These are phyloP conservation scores for Rhadinocentrus ornatus DNA, from an alignment of 2,797 vertebrate genomes.

Conservation along the genomic window DNA sequence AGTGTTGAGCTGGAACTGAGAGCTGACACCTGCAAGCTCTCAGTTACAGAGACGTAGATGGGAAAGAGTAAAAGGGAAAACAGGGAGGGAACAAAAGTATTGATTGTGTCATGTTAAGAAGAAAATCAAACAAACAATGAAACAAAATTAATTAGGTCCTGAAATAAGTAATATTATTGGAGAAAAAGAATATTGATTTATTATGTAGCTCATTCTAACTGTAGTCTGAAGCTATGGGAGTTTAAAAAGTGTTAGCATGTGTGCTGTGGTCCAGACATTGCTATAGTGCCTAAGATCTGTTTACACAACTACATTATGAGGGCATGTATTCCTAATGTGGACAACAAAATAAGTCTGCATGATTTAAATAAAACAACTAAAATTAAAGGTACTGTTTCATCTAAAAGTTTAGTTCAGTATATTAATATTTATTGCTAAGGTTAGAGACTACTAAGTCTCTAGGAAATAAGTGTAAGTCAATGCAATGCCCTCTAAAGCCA, in stretches of 20 bases:
- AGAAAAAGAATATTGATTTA: slow-evolving; percentile 12
- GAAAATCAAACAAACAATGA: slow-evolving; percentile 21
- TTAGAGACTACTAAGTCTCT: not conserved
- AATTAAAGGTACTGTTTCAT: not conserved
- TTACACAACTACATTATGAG: not conserved
- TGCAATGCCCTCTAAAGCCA: slow-evolving; percentile 1
- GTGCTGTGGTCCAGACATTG: not conserved
- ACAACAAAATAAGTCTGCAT: too few species aligned
- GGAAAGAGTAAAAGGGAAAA: not conserved
- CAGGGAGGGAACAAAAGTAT: not conserved
- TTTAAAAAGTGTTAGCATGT: not conserved
- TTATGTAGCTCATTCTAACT: not conserved
- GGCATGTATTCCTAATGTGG: too few species aligned
- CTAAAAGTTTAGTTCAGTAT: not conserved
- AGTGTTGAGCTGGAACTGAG: slow-evolving; percentile 55
- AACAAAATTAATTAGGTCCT: slow-evolving; percentile 22
- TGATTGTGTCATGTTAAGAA: slow-evolving; percentile 14
- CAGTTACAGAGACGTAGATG: slow-evolving; percentile 21
- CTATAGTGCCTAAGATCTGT: not conserved
- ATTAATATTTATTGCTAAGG: not conserved
- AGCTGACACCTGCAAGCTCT: slow-evolving; percentile 61
- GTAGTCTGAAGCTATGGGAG: not conserved
- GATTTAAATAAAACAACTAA: not conserved
- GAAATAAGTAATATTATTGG: slow-evolving; percentile 8
- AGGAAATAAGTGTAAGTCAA: not conserved